Percentiles rank a stretch among this genome's conserved stretches.
These are phyloP conservation scores for Biston stratarius DNA, from an alignment of 2,888 invertebrate genomes.

Conservation along the genomic window DNA sequence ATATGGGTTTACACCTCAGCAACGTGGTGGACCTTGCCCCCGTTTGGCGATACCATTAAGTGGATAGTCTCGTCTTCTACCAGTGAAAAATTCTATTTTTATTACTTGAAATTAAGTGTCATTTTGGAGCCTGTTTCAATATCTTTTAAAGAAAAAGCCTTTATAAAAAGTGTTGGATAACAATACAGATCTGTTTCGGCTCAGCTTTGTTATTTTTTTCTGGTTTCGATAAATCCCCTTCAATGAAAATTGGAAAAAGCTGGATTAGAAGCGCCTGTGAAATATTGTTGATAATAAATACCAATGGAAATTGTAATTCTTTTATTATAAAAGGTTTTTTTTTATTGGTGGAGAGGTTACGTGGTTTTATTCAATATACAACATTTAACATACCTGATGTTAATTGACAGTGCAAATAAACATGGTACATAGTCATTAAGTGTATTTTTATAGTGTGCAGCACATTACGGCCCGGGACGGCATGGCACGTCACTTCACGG, in stretches of 20 bases:
- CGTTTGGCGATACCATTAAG: too few species aligned
- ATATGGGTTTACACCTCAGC: too few species aligned
- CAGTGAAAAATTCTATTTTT: too few species aligned
- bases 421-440: neutral
- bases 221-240: constrained; percentile 42
- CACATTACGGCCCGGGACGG: too few species aligned
- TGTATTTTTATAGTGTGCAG: neutral
- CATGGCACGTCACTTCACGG: too few species aligned
- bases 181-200: constrained; percentile 3
- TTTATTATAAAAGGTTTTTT: neutral
- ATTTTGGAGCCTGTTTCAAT: neutral
- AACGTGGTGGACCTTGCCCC: too few species aligned
- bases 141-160: neutral
- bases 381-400: too few species aligned
- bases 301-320: constrained; percentile 39
- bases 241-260: constrained; percentile 49
- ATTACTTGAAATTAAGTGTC: too few species aligned
- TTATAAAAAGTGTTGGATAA: constrained; percentile 15
- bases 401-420: too few species aligned
- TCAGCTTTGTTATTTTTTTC: constrained; percentile 29
- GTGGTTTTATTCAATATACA: too few species aligned
- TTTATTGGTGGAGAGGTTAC: neutral
- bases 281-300: constrained; percentile 25
- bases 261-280: constrained; percentile 47
- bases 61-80: too few species aligned